Conservation (phyloP, 2,888 invertebrate species). For the Pyrrhopygopsis socrates region DNA sequence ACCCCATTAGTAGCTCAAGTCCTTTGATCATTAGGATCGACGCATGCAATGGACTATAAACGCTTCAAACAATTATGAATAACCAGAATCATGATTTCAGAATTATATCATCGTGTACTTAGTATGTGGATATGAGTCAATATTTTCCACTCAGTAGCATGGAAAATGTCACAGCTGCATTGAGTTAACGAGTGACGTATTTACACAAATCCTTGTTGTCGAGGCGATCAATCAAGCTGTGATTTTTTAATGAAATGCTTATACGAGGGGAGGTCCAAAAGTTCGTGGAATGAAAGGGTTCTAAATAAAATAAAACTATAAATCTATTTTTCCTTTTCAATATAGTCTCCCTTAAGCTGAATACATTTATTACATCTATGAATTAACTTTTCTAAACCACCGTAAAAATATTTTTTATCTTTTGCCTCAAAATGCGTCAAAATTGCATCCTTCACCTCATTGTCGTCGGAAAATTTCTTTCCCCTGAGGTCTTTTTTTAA, state of each 20-base stretch:
- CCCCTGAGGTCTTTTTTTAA: conserved; percentile 32
- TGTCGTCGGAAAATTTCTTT: conserved; percentile 31
- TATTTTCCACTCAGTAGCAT: too few relatives aligned
- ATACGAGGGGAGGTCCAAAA: conserved; percentile 11
- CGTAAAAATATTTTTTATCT: neutral
- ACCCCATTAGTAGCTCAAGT: too few relatives aligned
- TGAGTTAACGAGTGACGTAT: too few relatives aligned
- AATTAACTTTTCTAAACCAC: conserved; percentile 32
- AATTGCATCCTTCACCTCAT: neutral
- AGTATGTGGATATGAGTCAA: too few relatives aligned
- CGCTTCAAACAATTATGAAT: too few relatives aligned
- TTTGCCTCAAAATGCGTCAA: neutral
- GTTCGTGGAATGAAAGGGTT: conserved; percentile 41
- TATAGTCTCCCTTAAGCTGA: conserved; percentile 19
- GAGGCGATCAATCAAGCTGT: too few relatives aligned
- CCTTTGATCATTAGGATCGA: too few relatives aligned
- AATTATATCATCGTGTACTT: too few relatives aligned
- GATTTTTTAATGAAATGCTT: neutral
- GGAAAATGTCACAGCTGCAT: too few relatives aligned
- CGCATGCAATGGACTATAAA: too few relatives aligned
- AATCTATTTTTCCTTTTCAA: conserved; percentile 37
- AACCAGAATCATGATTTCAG: too few relatives aligned
- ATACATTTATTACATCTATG: conserved; percentile 34
- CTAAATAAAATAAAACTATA: conserved; percentile 21
- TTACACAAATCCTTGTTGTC: too few relatives aligned